These are phyloP conservation scores for Epistrophella euchroma DNA, from an alignment of 2,888 invertebrate genomes.

Conservation along the genomic window DNA sequence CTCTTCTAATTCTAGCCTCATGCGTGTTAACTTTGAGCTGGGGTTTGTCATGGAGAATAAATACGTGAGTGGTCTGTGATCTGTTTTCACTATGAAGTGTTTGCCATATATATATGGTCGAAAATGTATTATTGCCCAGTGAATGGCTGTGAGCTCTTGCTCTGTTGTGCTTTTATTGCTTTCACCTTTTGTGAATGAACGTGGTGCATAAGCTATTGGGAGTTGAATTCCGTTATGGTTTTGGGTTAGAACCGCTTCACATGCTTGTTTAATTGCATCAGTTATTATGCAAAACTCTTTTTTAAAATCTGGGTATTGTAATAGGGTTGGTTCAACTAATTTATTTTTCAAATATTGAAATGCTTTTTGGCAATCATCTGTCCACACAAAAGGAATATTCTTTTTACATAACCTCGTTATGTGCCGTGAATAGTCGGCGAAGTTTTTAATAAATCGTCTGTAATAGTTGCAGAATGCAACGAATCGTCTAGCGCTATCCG, in stretches of 20 bases:
- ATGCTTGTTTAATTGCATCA: neutral
- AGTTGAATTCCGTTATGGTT: neutral
- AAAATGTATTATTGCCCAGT: neutral
- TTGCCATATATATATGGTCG: neutral
- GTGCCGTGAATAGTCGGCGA: neutral
- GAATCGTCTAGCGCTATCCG: neutral
- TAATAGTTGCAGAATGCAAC: neutral
- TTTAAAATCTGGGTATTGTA: neutral
- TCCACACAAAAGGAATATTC: neutral
- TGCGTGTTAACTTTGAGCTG: slow-evolving; percentile 77
- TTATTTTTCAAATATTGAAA: neutral
- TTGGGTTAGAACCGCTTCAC: neutral
- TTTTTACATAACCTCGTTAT: neutral
- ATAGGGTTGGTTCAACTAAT: neutral
- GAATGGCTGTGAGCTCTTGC: neutral
- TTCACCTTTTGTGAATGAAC: neutral
- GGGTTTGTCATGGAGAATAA: slow-evolving; percentile 77
- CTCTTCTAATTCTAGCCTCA: slow-evolving; percentile 76
- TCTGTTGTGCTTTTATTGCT: too few species aligned
- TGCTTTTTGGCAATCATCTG: neutral
- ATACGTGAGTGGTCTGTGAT: slow-evolving; percentile 53
- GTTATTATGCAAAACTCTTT: neutral
- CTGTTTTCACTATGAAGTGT: neutral
- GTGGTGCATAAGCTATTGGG: neutral
- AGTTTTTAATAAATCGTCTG: neutral